Conservation (phyloP, 2,888 invertebrate species). For the Linyphia triangularis region DNA sequence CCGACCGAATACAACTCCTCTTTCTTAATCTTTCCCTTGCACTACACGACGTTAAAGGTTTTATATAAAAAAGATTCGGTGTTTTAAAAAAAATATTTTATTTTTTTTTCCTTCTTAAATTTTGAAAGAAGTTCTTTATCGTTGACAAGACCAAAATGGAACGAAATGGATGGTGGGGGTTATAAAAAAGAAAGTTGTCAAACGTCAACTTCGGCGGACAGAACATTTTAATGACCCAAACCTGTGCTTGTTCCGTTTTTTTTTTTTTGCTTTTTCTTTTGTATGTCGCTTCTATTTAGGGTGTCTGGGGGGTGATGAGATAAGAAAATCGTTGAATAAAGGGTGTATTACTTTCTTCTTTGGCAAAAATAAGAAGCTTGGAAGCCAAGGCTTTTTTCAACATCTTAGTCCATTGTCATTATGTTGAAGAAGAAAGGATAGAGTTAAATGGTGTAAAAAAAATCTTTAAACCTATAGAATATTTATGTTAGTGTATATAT, state of each 20-base stretch:
- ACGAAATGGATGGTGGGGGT: neutral
- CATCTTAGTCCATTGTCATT: neutral
- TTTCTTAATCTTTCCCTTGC: neutral
- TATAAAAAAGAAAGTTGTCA: slow-evolving; percentile 26
- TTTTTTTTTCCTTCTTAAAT: neutral
- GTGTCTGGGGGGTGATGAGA: neutral
- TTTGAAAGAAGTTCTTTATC: neutral
- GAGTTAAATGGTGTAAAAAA: no score
- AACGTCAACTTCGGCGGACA: slow-evolving; percentile 47
- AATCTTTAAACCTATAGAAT: no score
- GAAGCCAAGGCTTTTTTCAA: neutral
- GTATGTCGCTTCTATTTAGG: slow-evolving; percentile 12
- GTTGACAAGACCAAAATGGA: slow-evolving; percentile 4
- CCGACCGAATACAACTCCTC: neutral
- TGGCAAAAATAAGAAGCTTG: slow-evolving; percentile 3
- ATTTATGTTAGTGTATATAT: no score
- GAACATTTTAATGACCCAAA: slow-evolving; percentile 59
- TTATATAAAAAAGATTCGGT: no score
- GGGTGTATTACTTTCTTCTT: slow-evolving; percentile 23
- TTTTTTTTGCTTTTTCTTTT: neutral
- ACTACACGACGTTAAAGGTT: neutral
- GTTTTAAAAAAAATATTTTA: neutral
- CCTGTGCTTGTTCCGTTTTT: slow-evolving; percentile 1
- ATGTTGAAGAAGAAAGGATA: no score
- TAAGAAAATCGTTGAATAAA: slow-evolving; percentile 17